phyloP scores from a whole-genome alignment of 2,797 vertebrate genomes.

The Tadarida brasiliensis region DNA sequence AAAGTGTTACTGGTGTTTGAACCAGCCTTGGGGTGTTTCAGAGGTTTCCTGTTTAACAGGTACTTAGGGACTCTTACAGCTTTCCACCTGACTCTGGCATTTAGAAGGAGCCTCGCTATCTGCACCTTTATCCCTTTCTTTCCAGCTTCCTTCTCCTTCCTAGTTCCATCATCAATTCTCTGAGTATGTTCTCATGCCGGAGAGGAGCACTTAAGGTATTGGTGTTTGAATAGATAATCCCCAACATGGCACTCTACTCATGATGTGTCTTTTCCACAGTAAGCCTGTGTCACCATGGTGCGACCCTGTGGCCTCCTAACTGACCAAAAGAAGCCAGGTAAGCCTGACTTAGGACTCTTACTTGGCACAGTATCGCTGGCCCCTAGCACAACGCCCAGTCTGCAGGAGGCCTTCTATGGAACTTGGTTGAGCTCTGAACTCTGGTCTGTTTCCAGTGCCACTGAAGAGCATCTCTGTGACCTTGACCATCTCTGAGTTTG shows the following conservation, averaged over 20 bases:
- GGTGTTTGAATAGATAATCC: background rate
- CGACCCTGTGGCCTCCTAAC: constrained; percentile 68
- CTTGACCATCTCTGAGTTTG: constrained; percentile 89
- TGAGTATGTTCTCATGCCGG: background rate
- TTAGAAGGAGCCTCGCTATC: background rate
- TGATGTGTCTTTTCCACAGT: constrained; percentile 41
- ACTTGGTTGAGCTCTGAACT: background rate
- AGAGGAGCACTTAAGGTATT: background rate
- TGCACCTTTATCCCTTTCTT: background rate
- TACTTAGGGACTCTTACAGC: background rate
- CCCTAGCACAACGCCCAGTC: background rate
- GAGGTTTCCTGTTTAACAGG: background rate
- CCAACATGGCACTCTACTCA: background rate
- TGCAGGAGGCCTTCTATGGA: background rate
- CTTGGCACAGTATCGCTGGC: background rate
- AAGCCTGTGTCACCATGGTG: constrained; percentile 45
- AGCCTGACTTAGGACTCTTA: background rate
- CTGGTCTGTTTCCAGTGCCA: constrained; percentile 87
- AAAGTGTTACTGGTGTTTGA: background rate
- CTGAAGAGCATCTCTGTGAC: constrained; percentile 90
- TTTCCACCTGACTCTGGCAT: background rate
- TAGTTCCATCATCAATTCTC: background rate
- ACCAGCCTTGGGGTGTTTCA: background rate
- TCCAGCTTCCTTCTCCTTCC: background rate
- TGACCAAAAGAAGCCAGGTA: constrained; percentile 51